Base-by-base conservation (phyloP, 2,797 vertebrate genomes). In the Pseudocheirus occidentalis region DNA sequence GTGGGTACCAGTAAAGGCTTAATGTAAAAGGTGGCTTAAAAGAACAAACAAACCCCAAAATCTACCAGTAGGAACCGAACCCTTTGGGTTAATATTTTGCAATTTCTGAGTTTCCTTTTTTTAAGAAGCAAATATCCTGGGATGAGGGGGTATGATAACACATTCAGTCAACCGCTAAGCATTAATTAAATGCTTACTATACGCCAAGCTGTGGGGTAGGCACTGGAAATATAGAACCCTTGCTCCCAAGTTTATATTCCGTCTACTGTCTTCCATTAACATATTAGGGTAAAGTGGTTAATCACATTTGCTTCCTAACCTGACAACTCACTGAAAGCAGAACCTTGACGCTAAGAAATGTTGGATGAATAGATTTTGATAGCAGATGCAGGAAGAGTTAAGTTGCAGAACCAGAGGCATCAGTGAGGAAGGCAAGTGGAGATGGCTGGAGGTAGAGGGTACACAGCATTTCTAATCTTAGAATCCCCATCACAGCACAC, bases 381-480 rank as follows among this genome's bases (percentile, higher is more conserved):
- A 46, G 18, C 6, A 46, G n/a, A 46, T 46, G n/a, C 1, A 87
- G 73, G 21, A 87, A 87, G 40, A 87, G 40, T 10, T 81, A 46
- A 24, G 18, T 3, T 2, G 28, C 73, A 92, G 90, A 57, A 66
- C 0, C 0, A 0, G 0, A 90, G 89, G 24, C 4, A 0, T 1
- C 11, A 54, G 2, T 0, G 0, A 73, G 81, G 24, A 0, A 14
- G 40, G 21, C 21, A 50, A 34, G n/a, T 27, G 40, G 21, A 46
- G 21, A 3, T 27, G 21, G 21, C 10, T 21, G 11, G 21, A 87
- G 21, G 21, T 11, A 87, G 21, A 87, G 21, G 16, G 21, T 5
- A 5, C n/a, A 73, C 16, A 73, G 18, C 29, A 40, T 73, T 73
- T 73, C n/a, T 73, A 40, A 40, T 40, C 1, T 24, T 21, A 73